Conservation (phyloP, 2,113 vertebrate species). For the Chrysochloris asiatica region DNA sequence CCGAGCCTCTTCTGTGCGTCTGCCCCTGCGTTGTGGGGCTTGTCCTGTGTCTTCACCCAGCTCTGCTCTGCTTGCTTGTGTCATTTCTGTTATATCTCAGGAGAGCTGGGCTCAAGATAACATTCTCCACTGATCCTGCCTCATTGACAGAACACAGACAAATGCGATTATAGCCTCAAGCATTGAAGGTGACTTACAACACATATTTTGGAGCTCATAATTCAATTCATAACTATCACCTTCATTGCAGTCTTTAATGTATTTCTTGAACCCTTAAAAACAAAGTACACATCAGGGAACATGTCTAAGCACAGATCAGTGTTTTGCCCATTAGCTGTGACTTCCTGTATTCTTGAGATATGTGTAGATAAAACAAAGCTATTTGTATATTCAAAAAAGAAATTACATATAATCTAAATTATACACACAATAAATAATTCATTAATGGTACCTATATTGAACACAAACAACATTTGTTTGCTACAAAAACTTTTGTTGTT, state of each 20-base stretch:
- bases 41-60: not conserved
- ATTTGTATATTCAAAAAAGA: not conserved
- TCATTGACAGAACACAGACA: not conserved
- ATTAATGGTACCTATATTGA: not conserved
- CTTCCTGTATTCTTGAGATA: not conserved
- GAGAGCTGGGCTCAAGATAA: not conserved
- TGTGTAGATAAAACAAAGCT: constrained; percentile 26
- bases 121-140: not conserved
- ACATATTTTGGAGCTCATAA: not conserved
- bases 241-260: not conserved
- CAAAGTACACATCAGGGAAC: not conserved
- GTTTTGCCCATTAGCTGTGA: not conserved
- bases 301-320: not conserved
- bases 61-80: not conserved
- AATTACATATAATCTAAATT: not conserved
- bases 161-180: not conserved
- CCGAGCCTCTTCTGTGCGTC: not conserved
- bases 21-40: no score
- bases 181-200: not conserved
- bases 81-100: not conserved
- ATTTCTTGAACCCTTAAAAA: not conserved
- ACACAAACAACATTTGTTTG: not conserved
- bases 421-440: not conserved
- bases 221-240: not conserved
- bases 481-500: not conserved